phyloP scores from a whole-genome alignment of 2,888 invertebrate species.

The Campoplex nolae region DNA sequence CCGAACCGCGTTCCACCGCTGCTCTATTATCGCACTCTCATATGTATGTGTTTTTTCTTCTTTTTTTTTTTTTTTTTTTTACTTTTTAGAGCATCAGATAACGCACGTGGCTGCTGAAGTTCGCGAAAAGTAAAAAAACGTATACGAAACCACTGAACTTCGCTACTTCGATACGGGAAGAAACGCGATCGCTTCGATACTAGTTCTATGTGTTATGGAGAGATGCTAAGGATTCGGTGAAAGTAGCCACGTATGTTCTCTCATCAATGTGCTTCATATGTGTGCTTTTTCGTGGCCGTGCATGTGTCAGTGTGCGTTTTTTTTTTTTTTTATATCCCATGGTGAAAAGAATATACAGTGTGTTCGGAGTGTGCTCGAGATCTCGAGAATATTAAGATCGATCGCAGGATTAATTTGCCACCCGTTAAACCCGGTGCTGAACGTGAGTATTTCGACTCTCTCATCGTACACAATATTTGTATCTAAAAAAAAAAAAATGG shows the following conservation, averaged over 20 bases:
- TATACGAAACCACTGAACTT: not conserved
- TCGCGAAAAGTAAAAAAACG: not conserved
- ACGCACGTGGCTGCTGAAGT: conserved; percentile 35
- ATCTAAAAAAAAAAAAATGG: not conserved
- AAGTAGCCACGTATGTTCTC: conserved; percentile 35
- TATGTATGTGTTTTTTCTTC: not conserved
- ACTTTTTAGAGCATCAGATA: not conserved
- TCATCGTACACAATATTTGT: not conserved
- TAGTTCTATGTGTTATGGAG: not conserved
- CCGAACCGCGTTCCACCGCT: not conserved
- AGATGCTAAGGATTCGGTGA: conserved; percentile 53
- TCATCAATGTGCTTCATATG: conserved; percentile 17
- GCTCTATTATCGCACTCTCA: not conserved
- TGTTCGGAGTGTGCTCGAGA: conserved; percentile 36
- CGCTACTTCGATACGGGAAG: not conserved
- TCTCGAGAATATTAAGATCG: conserved; percentile 46
- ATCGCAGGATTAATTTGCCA: conserved; percentile 65
- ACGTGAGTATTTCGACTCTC: conserved; percentile 53
- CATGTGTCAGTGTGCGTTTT: not conserved
- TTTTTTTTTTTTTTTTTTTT: no score
- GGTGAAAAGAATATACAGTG: conserved; percentile 37
- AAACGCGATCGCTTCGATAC: not conserved
- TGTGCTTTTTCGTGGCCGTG: not conserved
- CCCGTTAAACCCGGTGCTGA: conserved; percentile 5
- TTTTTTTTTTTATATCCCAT: not conserved